Base-by-base conservation (phyloP, 2,113 vertebrate genomes). In the Anguilla rostrata region DNA sequence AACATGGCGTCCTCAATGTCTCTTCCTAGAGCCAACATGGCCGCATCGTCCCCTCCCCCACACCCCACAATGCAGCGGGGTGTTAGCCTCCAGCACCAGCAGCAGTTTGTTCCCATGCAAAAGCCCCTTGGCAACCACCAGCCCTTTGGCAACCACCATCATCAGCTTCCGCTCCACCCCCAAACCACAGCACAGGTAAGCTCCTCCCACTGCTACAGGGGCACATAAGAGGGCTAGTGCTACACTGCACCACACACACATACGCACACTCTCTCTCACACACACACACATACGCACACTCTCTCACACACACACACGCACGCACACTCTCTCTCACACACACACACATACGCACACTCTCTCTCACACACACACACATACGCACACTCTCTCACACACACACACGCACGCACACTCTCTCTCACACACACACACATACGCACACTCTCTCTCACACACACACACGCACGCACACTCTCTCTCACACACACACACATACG, bases 31-130 rank as follows among this genome's bases (percentile, higher is more conserved):
- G 96, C 96, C 56, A 96, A 94, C 89, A 96, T 99, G 96, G 95
- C 96, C 3, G 96, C 97, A 14, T 96, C 97, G 0, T 96, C 96
- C 14, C 97, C 97, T 0, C 97, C 98, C 0, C 96, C 97, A 0
- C 97, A 98, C n/a, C 98, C 98, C 95, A 97, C 98, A 90, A 98
- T 98, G 88, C 97, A 98, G 92, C 97, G 97, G 90, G 97, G 98
- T 90, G 94, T 96, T 92, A 94, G 87, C 90, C 93, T 97, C 91
- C 96, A 96, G 79, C 96, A 95, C 83, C 97, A 96, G 85, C 97
- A 98, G 92, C 98, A 97, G 92, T 92, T 75, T 16, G 66, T 80
- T 2, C 34, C 29, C 43, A 80, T 85, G 71, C 75, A 56, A 12
- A 29, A n/a, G 82, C 49, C 97, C 89, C 93, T 97, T 75, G 95